phyloP scores from a whole-genome alignment of 1,140 invertebrate species.

The Arion vulgaris region DNA sequence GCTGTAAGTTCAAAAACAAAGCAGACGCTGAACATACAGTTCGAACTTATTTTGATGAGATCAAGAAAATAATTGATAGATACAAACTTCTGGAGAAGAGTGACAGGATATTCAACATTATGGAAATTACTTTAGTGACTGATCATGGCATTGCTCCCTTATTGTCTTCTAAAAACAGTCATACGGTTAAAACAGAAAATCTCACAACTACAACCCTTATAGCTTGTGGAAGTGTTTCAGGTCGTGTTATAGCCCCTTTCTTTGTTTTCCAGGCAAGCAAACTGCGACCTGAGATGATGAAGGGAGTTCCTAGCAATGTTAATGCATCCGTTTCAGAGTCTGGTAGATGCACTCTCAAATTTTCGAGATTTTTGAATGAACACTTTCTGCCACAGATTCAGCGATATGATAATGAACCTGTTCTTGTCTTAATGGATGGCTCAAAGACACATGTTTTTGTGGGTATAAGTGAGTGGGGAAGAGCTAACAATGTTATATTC shows the following conservation, averaged over 20 bases:
- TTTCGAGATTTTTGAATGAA: conserved; percentile 33
- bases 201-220: conserved; percentile 21
- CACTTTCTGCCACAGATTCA: conserved; percentile 35
- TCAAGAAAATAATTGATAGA: conserved; percentile 36
- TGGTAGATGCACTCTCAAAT: conserved; percentile 27
- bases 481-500: conserved; percentile 34
- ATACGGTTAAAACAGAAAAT: conserved; percentile 25
- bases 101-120: conserved; percentile 38
- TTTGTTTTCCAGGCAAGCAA: conserved; percentile 33
- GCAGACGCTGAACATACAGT: conserved; percentile 36
- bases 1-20: conserved; percentile 37
- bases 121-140: conserved; percentile 26
- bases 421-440: conserved; percentile 35
- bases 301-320: conserved; percentile 21
- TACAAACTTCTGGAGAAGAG: conserved; percentile 31
- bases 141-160: conserved; percentile 12
- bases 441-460: conserved; percentile 34
- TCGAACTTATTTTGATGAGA: conserved; percentile 37
- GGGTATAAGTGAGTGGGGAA: conserved; percentile 32
- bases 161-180: background rate
- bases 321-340: conserved; percentile 33
- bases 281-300: conserved; percentile 35
- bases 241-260: conserved; percentile 26
- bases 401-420: conserved; percentile 30
- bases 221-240: conserved; percentile 34